These are phyloP conservation scores for Patella vulgata DNA, from an alignment of 1,140 invertebrate species.

Conservation along the genomic window DNA sequence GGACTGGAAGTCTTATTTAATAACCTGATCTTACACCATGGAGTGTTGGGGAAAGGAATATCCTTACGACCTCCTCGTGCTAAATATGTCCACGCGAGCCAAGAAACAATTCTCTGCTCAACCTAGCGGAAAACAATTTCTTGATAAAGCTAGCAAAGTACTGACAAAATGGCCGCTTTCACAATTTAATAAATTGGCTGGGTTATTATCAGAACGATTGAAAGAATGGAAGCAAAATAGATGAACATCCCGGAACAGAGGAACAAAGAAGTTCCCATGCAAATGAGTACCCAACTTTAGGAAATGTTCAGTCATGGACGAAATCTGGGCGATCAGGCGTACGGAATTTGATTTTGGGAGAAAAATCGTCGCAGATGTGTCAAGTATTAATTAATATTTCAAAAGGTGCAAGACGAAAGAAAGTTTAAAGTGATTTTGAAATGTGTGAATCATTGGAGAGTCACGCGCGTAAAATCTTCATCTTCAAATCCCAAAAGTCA, in stretches of 20 bases:
- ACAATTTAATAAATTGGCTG: constrained; percentile 22
- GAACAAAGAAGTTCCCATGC: constrained; percentile 12
- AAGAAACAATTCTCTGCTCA: constrained; percentile 1
- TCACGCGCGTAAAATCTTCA: background rate
- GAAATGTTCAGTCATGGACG: constrained; percentile 24
- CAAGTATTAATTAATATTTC: constrained; percentile 42
- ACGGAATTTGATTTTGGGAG: constrained; percentile 40
- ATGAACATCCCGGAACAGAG: constrained; percentile 9
- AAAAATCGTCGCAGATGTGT: constrained; percentile 40
- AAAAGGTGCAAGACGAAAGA: constrained; percentile 6
- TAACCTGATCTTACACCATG: too few relatives aligned
- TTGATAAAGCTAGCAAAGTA: constrained; percentile 4
- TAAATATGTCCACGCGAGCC: too few relatives aligned
- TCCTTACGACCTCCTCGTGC: too few relatives aligned
- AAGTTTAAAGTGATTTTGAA: background rate
- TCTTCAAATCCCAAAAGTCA: background rate
- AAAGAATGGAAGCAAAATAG: background rate
- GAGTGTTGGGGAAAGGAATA: too few relatives aligned
- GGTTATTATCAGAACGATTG: constrained; percentile 15
- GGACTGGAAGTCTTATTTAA: too few relatives aligned
- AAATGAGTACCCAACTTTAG: constrained; percentile 4
- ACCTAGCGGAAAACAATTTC: constrained; percentile 8
- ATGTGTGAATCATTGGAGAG: constrained; percentile 3
- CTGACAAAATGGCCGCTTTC: constrained; percentile 17
- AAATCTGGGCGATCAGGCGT: constrained; percentile 36